A percentile compares a stretch with the other conserved stretches of the same genome.
Evolutionary conservation across 1,140 invertebrate genomes (phyloP).

Genomic region (Leptinotarsa lineolata): DNA sequence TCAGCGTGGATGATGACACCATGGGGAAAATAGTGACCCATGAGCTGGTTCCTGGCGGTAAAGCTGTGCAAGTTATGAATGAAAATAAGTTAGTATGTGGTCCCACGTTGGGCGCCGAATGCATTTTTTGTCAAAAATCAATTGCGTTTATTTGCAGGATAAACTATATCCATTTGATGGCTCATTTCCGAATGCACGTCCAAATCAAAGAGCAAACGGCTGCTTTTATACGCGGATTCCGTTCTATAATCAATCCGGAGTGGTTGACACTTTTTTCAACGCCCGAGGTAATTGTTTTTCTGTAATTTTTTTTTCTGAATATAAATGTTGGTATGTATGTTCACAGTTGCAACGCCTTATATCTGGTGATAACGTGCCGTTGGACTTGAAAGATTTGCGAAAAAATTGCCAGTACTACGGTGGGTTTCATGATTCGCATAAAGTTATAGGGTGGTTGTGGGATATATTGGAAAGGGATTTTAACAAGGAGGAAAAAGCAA

Average conservation of each 20-base stretch:
- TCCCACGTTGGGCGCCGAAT: constrained; percentile 10
- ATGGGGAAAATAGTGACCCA: constrained; percentile 90
- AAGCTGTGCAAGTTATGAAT: constrained; percentile 90
- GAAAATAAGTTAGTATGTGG: constrained; percentile 83
- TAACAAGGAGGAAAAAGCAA: constrained; percentile 82
- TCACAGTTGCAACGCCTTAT: constrained; percentile 81
- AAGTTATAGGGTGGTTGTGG: constrained; percentile 98
- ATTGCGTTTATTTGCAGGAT: constrained; percentile 69
- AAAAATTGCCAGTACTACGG: constrained; percentile 98
- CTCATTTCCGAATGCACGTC: constrained; percentile 95
- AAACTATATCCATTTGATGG: constrained; percentile 97
- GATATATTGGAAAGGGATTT: constrained; percentile 97
- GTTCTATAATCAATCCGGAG: constrained; percentile 91
- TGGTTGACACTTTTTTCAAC: constrained; percentile 96
- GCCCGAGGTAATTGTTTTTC: constrained; percentile 77
- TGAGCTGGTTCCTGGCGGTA: constrained; percentile 92
- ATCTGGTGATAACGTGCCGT: constrained; percentile 86
- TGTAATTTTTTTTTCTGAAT: neutral
- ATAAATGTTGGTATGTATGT: neutral
- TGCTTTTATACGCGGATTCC: constrained; percentile 95
- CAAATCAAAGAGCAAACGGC: constrained; percentile 96
- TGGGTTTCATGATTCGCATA: constrained; percentile 97
- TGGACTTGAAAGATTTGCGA: constrained; percentile 89
- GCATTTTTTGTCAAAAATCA: neutral
- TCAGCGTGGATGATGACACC: constrained; percentile 95